Conservation (phyloP, 1,140 invertebrate genomes). For the Araneus ventricosus region DNA sequence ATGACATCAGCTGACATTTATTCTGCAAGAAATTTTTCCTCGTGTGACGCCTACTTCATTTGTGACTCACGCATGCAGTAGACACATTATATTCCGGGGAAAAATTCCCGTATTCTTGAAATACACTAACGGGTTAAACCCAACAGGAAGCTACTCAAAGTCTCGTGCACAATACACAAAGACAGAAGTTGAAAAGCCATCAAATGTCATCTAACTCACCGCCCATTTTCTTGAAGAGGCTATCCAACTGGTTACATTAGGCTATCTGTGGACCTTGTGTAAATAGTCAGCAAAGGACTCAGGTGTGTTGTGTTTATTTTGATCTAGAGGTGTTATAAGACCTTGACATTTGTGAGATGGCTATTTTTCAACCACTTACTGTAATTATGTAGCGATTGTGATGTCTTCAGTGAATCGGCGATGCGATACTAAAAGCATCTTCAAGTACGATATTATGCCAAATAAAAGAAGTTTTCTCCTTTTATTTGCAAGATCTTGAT, state of each 20-base stretch:
- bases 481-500: too few relatives aligned
- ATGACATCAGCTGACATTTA: neutral
- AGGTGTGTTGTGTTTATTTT: slow-evolving; percentile 1
- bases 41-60: neutral
- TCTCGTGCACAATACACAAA: neutral
- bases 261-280: neutral
- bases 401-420: neutral
- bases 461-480: too few relatives aligned
- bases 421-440: neutral
- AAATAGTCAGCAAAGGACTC: neutral
- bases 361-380: neutral
- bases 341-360: neutral
- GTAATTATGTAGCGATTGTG: slow-evolving; percentile 6
- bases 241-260: neutral
- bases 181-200: neutral
- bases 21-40: neutral
- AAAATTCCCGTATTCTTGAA: neutral
- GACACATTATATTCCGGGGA: neutral
- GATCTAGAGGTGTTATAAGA: slow-evolving; percentile 2
- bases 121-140: neutral
- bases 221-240: slow-evolving; percentile 10
- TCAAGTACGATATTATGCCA: neutral
- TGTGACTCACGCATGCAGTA: neutral
- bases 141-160: neutral
- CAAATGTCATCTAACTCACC: slow-evolving; percentile 20